Evolutionary conservation across 1,140 invertebrate species (phyloP), one percentile per base, ranked within the genome.

Genomic region (Sitodiplosis mosellana): DNA sequence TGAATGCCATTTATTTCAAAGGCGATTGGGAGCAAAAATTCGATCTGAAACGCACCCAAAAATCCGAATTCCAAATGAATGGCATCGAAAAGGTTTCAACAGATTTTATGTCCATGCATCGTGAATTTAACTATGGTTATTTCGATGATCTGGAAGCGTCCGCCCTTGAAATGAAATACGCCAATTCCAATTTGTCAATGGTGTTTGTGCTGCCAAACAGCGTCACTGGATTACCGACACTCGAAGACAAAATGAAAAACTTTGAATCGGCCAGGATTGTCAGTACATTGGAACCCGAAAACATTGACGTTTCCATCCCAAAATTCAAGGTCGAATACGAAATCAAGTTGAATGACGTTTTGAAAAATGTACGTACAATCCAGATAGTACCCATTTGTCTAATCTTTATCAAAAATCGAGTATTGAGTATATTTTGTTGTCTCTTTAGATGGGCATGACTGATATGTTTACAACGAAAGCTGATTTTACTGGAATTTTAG

Each of bases 1-100:
- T 87, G 1, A 91, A 90, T 66, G 85, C 85, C 6, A 70, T 91
- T 37, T 87, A 89, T 59, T 92, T 91, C 63, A 89, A 87, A 69
- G 83, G 66, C 18, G 51, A 48, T 45, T 74, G 72, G 72, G 46
- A 55, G 34, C 43, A 65, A 49, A 54, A 54, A 45, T 74, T 74
- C 57, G 51, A 63, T 27, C 27, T 47, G 34, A 47, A 57, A 17
- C 27, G 51, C 40, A 74, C 69, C n/a, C 46, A 44, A 12, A 53
- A 64, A 38, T 62, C 59, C 46, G 48, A 55, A 40, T 73, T 73
- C 58, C 59, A 64, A 51, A 49, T 64, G 7, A 59, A 54, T 18
- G 56, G 64, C 48, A 58, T 56, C 18, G 49, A 63, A n/a, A 5
- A 3, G 10, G 27, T 10, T 27, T 10, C 27, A 27, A 10, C 27